Conservation (phyloP, 2,888 invertebrate species). For the Andrena bucephala region DNA sequence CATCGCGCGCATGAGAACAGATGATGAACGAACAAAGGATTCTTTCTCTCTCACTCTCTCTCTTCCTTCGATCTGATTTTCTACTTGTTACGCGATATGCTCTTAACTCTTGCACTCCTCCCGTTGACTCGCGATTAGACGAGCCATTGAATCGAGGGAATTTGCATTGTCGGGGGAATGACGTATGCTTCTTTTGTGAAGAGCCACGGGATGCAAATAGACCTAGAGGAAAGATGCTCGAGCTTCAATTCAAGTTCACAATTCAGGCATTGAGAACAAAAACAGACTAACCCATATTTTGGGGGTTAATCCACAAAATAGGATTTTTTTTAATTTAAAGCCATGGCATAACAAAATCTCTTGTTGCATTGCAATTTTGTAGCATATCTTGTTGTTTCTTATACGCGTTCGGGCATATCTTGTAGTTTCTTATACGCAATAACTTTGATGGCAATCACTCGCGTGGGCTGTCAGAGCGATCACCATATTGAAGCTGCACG, state of each 20-base stretch:
- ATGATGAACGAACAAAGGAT: slow-evolving; percentile 46
- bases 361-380: no score
- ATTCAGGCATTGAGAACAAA: not conserved
- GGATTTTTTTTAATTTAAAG: no score
- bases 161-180: slow-evolving; percentile 13
- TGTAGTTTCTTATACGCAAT: no score
- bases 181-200: slow-evolving; percentile 18
- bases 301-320: no score
- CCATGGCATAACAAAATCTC: no score
- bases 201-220: not conserved
- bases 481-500: no score
- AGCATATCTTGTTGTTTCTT: no score
- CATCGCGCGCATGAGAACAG: slow-evolving; percentile 59
- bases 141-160: slow-evolving; percentile 31
- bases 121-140: slow-evolving; percentile 30
- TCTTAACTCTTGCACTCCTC: not conserved
- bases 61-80: slow-evolving; percentile 29
- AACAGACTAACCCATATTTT: not conserved
- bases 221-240: slow-evolving; percentile 4
- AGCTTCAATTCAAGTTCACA: not conserved
- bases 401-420: no score
- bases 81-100: slow-evolving; percentile 10
- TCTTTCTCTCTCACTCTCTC: not conserved
- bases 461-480: no score
- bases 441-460: no score